Percentiles rank a stretch among this genome's conserved stretches.
phyloP scores from a whole-genome alignment of 2,797 vertebrate genomes.

The Aplochiton taeniatus region DNA sequence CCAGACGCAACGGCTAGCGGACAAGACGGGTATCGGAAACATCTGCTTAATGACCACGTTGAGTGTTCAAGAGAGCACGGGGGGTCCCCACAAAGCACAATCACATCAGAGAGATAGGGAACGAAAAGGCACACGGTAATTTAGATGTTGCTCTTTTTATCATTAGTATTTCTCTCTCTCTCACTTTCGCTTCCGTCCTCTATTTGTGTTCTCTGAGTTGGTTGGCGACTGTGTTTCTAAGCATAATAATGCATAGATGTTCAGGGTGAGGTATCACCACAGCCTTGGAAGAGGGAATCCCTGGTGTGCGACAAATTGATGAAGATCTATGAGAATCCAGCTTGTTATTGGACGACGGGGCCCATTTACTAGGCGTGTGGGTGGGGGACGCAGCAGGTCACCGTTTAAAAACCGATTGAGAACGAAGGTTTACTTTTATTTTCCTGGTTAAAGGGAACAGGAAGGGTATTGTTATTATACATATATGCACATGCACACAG shows the following conservation, averaged over 20 bases:
- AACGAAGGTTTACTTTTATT: conserved; percentile 73
- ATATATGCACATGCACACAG: conserved; percentile 21
- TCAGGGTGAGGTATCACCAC: conserved; percentile 61
- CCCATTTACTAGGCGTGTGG: conserved; percentile 57
- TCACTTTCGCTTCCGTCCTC: not conserved
- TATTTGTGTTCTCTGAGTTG: conserved; percentile 55
- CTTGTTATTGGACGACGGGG: conserved; percentile 64
- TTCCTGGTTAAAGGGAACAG: conserved; percentile 45
- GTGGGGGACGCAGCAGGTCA: conserved; percentile 64
- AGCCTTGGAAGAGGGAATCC: conserved; percentile 72
- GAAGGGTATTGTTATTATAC: conserved; percentile 68
- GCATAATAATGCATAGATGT: conserved; percentile 78
- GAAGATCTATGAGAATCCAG: conserved; percentile 72
- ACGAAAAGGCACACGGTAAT: conserved; percentile 40
- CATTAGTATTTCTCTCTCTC: conserved; percentile 28
- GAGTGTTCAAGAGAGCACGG: conserved; percentile 6
- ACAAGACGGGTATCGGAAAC: conserved; percentile 65
- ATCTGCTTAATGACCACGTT: conserved; percentile 65
- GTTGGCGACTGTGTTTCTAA: conserved; percentile 62
- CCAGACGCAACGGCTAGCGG: conserved; percentile 35
- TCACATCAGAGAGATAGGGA: conserved; percentile 45
- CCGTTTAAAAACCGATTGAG: conserved; percentile 68
- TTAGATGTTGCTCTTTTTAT: conserved; percentile 53
- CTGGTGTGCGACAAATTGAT: conserved; percentile 74
- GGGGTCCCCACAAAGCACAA: conserved; percentile 48